Evolutionary conservation across 1,140 invertebrate species (phyloP), one percentile per base, ranked within the genome.

Genomic region (Caerostris darwini): DNA sequence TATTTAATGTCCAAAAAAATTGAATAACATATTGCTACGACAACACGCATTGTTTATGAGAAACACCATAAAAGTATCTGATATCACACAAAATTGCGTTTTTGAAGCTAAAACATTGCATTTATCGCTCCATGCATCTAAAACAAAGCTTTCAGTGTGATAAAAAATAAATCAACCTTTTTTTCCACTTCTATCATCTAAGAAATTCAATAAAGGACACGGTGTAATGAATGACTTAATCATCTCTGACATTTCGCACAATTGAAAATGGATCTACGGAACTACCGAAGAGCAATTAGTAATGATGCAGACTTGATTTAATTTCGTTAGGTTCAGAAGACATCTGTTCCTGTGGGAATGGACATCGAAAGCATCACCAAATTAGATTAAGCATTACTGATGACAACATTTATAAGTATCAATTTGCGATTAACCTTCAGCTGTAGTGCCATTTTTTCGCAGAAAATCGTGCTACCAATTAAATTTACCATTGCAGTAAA

Each of bases 341-440:
- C 34, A 77, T 53, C 7, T 2, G 56, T 34, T 34, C n/a, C 56
- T 34, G 19, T 59, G 14, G 83, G 83, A 58, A 59, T 85, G 3
- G 56, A 19, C 8, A 85, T 34, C 14, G 56, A 85, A 10, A 17
- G 19, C 8, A 57, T 56, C 54, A 57, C 17, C n/a, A 12, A 3
- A 85, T 85, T 85, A 85, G 19, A 85, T 19, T 85, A 57, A 19
- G n/a, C 83, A 59, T 53, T 77, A 85, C n/a, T 85, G 83, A 57
- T 57, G 83, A 50, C 83, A 59, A 57, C 17, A 85, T 85, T 85
- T 57, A 85, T 85, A 59, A 57, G 17, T 85, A 85, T 85, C 57
- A 85, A 85, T 85, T 85, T n/a, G 8, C 56, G 83, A 85, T 85
- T 85, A 58, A 58, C 7, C 57, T 12, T 17, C 5, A 85, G 8